Conservation (phyloP, 1,140 invertebrate species). For the Trachymyrmex cornetzi region DNA sequence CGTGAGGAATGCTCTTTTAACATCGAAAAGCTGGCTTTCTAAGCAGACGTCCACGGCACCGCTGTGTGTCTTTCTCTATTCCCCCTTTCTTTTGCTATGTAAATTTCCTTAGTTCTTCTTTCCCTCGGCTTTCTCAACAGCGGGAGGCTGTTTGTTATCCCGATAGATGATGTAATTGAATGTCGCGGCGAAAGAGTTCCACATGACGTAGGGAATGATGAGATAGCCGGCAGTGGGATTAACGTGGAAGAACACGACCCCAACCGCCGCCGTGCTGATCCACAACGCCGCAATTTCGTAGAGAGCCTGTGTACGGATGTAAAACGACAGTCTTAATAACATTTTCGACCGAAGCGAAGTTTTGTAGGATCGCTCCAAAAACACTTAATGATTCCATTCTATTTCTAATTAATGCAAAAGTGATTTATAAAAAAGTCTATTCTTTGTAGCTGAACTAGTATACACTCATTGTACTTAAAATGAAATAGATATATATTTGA, state of each 20-base stretch:
- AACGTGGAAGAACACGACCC: conserved; percentile 89
- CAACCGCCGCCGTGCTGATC: conserved; percentile 89
- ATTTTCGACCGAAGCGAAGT: conserved; percentile 10
- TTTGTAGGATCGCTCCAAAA: not conserved
- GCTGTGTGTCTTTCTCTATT: not conserved
- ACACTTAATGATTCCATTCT: not conserved
- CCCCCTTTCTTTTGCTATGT: conserved; percentile 22
- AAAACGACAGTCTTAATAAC: conserved; percentile 45
- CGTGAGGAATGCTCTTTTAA: conserved; percentile 5
- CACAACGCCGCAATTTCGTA: conserved; percentile 90
- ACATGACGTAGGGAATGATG: conserved; percentile 93
- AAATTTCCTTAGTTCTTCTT: conserved; percentile 68
- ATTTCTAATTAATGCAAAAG: not conserved
- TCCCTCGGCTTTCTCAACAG: conserved; percentile 50
- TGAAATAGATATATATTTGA: no score
- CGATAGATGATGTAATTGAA: conserved; percentile 91
- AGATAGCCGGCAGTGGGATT: conserved; percentile 91
- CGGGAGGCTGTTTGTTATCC: conserved; percentile 85
- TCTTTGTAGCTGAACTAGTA: no score
- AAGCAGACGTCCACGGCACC: not conserved
- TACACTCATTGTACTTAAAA: no score
- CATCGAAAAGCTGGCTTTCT: conserved; percentile 21
- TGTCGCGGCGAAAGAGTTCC: conserved; percentile 91
- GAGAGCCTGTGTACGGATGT: conserved; percentile 88
- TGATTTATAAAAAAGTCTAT: not conserved